Base-by-base conservation (phyloP, 2,797 vertebrate genomes). In the Hypotaenidia philippensis region DNA sequence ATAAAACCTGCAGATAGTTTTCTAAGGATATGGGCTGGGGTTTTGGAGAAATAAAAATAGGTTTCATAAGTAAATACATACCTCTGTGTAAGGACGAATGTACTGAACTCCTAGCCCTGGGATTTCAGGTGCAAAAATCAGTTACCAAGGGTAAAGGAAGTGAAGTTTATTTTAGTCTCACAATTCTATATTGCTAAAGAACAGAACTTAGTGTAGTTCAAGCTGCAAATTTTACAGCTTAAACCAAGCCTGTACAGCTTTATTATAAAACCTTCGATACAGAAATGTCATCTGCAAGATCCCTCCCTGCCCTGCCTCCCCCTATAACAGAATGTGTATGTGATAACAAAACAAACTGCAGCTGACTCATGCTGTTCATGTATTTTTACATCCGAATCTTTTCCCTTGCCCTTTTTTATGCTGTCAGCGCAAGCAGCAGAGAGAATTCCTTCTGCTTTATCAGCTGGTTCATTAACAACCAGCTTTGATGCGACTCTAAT, bases 381-480 rank as follows among this genome's bases (percentile, higher is more conserved):
- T 63, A 45, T 53, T 83, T 92, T 84, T 79, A 40, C 15, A 69
- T 23, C 31, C 20, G 55, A 61, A 72, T 25, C 5, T 79, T 89
- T 72, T 69, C 27, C 31, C 13, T 79, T 59, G 3, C 10, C 29
- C n/a, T 53, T 63, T 79, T 59, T 32, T 27, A 26, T 26, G 25
- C 47, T 76, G 41, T 31, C 80, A 72, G 22, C 52, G 23, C 21
- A 80, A 74, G 68, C 34, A 70, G 44, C 71, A 89, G 52, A 83
- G 34, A 83, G 9, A 84, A 74, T 82, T 89, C 44, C 45, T 93
- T 82, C 70, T 66, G 50, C 11, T 93, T 93, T 93, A 92, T 86
- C 86, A 95, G 91, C 94, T 60, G 72, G 41, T 90, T 96, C 86
- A 83, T 94, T 93, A 92, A 86, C 56, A 80, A 64, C 29, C 27